These are phyloP conservation scores for Schizopygopsis pylzovi DNA, from an alignment of 2,797 vertebrate species.

Conservation along the genomic window DNA sequence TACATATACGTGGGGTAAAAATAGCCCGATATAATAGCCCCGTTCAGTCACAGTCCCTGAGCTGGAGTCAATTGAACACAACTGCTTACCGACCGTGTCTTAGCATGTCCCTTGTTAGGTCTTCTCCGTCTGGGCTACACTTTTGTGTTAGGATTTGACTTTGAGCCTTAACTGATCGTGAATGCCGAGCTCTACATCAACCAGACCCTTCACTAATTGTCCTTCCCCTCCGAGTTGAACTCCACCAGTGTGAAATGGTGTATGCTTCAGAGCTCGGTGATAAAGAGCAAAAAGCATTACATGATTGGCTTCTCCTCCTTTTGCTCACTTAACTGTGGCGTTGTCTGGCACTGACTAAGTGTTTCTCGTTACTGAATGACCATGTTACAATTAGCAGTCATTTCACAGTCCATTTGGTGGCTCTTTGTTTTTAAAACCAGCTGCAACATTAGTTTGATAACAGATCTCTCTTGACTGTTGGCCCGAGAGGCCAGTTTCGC, in stretches of 20 bases:
- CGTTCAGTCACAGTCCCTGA: slow-evolving; percentile 20
- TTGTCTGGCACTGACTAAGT: slow-evolving; percentile 54
- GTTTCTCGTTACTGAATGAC: slow-evolving; percentile 74
- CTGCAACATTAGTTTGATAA: slow-evolving; percentile 71
- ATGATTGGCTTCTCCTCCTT: slow-evolving; percentile 59
- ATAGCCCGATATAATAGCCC: slow-evolving; percentile 9
- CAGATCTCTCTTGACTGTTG: slow-evolving; percentile 60
- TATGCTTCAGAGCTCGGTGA: slow-evolving; percentile 62
- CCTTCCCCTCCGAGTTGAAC: slow-evolving; percentile 71
- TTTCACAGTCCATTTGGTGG: slow-evolving; percentile 86
- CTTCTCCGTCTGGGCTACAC: slow-evolving; percentile 13
- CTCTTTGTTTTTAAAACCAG: slow-evolving; percentile 78
- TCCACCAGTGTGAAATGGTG: slow-evolving; percentile 73
- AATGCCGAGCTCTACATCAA: slow-evolving; percentile 79
- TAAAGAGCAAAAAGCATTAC: slow-evolving; percentile 67
- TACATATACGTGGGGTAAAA: slow-evolving; percentile 29
- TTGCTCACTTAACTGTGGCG: slow-evolving; percentile 58
- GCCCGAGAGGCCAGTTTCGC: slow-evolving; percentile 61
- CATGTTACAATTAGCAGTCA: slow-evolving; percentile 85
- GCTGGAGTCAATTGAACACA: slow-evolving; percentile 19
- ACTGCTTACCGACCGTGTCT: slow-evolving; percentile 32
- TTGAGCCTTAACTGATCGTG: slow-evolving; percentile 61
- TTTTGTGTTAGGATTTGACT: slow-evolving; percentile 30
- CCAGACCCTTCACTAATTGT: slow-evolving; percentile 79
- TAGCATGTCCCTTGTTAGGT: slow-evolving; percentile 35